These are phyloP conservation scores for Cephus cinctus DNA, from an alignment of 1,140 invertebrate species.

Conservation along the genomic window DNA sequence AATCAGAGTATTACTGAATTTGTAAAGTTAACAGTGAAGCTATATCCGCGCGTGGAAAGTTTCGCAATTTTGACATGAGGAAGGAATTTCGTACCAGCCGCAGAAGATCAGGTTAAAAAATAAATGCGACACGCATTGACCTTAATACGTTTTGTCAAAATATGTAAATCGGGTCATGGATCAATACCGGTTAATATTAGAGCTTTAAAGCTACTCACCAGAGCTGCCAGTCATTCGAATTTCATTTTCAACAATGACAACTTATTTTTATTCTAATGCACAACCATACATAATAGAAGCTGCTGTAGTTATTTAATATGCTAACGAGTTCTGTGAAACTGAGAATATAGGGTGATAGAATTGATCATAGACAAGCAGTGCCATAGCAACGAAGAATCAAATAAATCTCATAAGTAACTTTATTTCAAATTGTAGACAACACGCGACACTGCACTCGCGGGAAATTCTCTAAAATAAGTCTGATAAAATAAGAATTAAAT, in stretches of 20 bases:
- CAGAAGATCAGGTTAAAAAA: neutral
- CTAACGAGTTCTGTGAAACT: conserved; percentile 19
- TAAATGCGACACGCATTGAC: neutral
- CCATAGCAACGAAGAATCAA: conserved; percentile 40
- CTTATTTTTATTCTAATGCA: conserved; percentile 25
- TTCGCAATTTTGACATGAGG: neutral
- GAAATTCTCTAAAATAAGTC: no score
- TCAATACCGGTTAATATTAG: conserved; percentile 5
- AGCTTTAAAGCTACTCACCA: conserved; percentile 15
- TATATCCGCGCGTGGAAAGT: neutral
- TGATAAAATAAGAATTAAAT: no score
- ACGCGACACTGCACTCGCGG: no score
- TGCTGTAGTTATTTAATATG: conserved; percentile 19
- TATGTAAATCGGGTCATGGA: no score
- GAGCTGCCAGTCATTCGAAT: conserved; percentile 28
- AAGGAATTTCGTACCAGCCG: neutral
- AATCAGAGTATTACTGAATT: conserved; percentile 2
- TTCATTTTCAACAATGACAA: conserved; percentile 25
- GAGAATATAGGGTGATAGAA: conserved; percentile 22
- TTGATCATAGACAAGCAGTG: conserved; percentile 30
- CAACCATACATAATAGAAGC: neutral
- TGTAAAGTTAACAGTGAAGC: conserved; percentile 3
- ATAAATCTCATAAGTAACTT: conserved; percentile 19
- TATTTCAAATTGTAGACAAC: conserved; percentile 31
- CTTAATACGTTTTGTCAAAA: no score